These are phyloP conservation scores for Drosophila simulans DNA, from an alignment of 1,140 invertebrate species.

Conservation along the genomic window DNA sequence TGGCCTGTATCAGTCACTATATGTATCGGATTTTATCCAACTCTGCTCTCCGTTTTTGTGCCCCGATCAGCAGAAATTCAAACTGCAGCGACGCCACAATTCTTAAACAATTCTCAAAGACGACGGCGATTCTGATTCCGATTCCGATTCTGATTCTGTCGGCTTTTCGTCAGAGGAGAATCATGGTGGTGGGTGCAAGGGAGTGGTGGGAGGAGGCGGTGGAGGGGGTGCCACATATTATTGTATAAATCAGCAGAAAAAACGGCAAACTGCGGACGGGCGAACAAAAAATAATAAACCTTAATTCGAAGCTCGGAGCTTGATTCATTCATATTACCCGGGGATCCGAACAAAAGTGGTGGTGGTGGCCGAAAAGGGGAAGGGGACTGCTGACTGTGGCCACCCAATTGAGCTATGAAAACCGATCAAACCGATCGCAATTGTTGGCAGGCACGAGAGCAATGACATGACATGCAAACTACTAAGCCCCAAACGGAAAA, in stretches of 20 bases:
- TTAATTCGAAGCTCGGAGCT: constrained; percentile 78
- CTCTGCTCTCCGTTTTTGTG: constrained; percentile 33
- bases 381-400: constrained; percentile 12
- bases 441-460: constrained; percentile 66
- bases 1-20: constrained; percentile 6
- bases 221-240: constrained; percentile 10
- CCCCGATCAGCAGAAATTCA: constrained; percentile 74
- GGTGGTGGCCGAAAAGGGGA: background rate
- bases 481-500: constrained; percentile 10
- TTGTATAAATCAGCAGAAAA: constrained; percentile 81
- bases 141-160: constrained; percentile 18
- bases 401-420: constrained; percentile 76
- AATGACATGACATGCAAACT: constrained; percentile 64
- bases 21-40: constrained; percentile 26
- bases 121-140: constrained; percentile 17
- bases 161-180: constrained; percentile 51
- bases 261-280: constrained; percentile 29
- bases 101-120: constrained; percentile 72
- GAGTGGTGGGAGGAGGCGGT: no score
- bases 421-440: constrained; percentile 75
- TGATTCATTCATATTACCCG: constrained; percentile 72
- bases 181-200: background rate
- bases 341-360: background rate
- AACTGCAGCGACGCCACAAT: constrained; percentile 77
- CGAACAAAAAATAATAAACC: constrained; percentile 76